Base-by-base conservation (phyloP, 2,888 invertebrate species). In the Apamea anceps region DNA sequence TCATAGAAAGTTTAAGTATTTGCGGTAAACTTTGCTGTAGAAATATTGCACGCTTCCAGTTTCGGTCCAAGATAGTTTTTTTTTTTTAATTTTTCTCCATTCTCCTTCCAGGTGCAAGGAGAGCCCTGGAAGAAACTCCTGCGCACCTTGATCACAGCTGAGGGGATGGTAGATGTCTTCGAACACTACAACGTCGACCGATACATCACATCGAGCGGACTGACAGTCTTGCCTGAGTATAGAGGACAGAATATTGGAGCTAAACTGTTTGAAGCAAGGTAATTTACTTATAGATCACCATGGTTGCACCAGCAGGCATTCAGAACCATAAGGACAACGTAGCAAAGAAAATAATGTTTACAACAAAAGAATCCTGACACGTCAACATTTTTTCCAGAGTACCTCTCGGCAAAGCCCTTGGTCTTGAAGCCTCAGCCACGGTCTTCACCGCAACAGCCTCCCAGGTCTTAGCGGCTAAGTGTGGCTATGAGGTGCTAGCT, bases 181-280 rank as follows among this genome's bases (percentile, higher is more conserved):
- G 71, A 94, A 1, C 87, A 91, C 6, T 97, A 94, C 88, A 91
- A 91, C 0, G 93, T 96, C 0, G 94, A 96, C 32, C 91, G 83
- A 28, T 96, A 93, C 85, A 66, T 97, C 84, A 93, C 95, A 0
- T 95, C 95, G 0, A 95, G 95, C 51, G 97, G 97, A 0, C 89
- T 97, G 74, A 95, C 96, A 0, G 97, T 97, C 0, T 75, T 93
- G 28, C 94, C 94, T 0, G 91, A 90, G 5, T 94, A 94, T 73
- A 87, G 97, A 13, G 97, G 97, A 0, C 96, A 96, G 91, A 97
- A 96, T 79, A 95, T 97, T 2, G 97, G 96, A 0, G 94, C 93
- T 0, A 93, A 93, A 80, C 85, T 97, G 7, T 93, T 97, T 70
- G 94, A 75, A 25, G 85, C 80, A 0, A 80, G 82, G 86, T 86